These are phyloP conservation scores for Callinectes sapidus DNA, from an alignment of 2,888 invertebrate genomes.

Conservation along the genomic window DNA sequence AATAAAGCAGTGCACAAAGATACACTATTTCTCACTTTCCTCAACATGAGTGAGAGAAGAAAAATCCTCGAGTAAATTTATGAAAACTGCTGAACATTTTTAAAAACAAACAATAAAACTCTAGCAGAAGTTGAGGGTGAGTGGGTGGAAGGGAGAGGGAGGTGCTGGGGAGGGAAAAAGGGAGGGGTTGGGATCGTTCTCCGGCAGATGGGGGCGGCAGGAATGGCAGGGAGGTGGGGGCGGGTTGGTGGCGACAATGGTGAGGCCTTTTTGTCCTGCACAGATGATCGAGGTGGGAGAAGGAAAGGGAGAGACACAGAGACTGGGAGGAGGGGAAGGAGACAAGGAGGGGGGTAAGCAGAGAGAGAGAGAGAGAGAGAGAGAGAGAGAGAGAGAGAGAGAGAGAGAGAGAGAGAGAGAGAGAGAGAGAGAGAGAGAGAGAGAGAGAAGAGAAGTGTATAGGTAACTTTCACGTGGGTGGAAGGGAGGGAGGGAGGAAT, in stretches of 20 bases:
- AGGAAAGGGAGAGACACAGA: background rate
- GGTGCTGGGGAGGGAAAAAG: background rate
- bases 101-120: conserved; percentile 48
- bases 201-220: conserved; percentile 22
- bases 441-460: background rate
- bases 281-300: background rate
- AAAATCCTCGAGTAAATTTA: background rate
- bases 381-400: conserved; percentile 32
- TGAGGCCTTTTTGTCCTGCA: background rate
- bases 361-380: conserved; percentile 49
- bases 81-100: conserved; percentile 45
- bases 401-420: conserved; percentile 15
- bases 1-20: background rate
- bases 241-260: background rate
- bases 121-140: background rate
- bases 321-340: background rate
- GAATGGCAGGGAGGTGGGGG: background rate
- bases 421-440: background rate
- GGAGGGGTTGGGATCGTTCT: conserved; percentile 6
- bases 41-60: background rate
- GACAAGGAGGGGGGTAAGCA: background rate
- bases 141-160: background rate
- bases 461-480: conserved; percentile 13
- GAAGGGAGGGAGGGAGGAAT: too few relatives aligned
- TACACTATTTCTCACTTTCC: background rate